These are phyloP conservation scores for Gerosis bhagava DNA, from an alignment of 2,888 invertebrate genomes.

Conservation along the genomic window DNA sequence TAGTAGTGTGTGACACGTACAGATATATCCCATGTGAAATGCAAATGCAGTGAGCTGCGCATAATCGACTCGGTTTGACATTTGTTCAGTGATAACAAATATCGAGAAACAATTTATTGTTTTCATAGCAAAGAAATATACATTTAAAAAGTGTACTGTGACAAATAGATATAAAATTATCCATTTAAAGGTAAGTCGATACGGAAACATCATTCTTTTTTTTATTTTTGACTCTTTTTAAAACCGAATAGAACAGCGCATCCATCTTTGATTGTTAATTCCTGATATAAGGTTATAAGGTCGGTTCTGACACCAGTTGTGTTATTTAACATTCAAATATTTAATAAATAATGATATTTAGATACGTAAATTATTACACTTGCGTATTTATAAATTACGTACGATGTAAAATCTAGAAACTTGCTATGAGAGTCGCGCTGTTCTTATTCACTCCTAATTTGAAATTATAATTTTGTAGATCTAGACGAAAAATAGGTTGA, in stretches of 20 bases:
- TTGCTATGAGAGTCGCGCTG: not conserved
- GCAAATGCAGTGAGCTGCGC: slow-evolving; percentile 42
- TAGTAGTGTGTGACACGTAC: slow-evolving; percentile 22
- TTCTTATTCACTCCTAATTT: slow-evolving; percentile 18
- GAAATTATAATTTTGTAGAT: slow-evolving; percentile 20
- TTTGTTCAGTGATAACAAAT: slow-evolving; percentile 18
- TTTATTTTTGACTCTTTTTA: no score
- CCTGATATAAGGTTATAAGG: no score
- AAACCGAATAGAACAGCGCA: no score
- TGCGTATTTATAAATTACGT: not conserved
- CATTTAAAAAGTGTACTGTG: not conserved
- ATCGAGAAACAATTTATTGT: slow-evolving; percentile 9
- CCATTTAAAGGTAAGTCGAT: no score
- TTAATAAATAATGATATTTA: not conserved
- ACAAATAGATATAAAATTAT: not conserved
- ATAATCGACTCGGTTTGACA: slow-evolving; percentile 22
- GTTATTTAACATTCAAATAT: no score
- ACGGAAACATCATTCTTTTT: no score
- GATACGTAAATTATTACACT: no score
- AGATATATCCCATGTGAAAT: slow-evolving; percentile 32
- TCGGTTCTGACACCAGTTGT: no score
- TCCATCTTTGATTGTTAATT: no score
- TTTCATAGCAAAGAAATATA: not conserved
- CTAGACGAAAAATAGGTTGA: not conserved
- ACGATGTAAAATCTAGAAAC: not conserved